Conservation (phyloP, 1,140 invertebrate species). For the Dinothrombium tinctorium region DNA sequence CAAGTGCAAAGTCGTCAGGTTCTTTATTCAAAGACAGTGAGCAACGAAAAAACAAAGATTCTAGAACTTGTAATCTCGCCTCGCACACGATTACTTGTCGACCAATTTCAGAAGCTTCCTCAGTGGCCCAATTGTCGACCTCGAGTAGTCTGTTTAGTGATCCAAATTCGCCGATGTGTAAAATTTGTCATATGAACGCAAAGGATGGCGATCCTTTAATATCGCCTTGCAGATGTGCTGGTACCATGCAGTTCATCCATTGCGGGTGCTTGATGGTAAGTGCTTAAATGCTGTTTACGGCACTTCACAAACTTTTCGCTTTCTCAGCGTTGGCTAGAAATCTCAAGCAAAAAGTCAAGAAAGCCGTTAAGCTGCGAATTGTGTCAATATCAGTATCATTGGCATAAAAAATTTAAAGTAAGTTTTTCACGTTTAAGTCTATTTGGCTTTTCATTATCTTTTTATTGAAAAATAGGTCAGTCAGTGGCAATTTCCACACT, state of each 20-base stretch:
- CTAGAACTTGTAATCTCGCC: too few species aligned
- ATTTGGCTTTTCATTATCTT: too few species aligned
- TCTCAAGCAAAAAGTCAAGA: constrained; percentile 23
- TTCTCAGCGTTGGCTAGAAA: constrained; percentile 24
- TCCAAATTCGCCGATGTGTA: constrained; percentile 23
- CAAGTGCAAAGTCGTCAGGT: not conserved
- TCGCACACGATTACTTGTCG: not conserved
- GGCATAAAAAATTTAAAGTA: too few species aligned
- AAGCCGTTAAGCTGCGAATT: constrained; percentile 29
- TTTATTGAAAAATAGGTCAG: too few species aligned
- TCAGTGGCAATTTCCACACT: too few species aligned
- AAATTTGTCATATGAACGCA: constrained; percentile 27
- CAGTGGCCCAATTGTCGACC: not conserved
- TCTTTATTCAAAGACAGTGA: too few species aligned
- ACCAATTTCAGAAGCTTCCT: not conserved
- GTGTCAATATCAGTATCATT: constrained; percentile 29
- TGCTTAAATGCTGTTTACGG: not conserved
- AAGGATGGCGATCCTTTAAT: constrained; percentile 26
- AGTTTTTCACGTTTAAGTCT: too few species aligned
- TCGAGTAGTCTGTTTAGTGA: constrained; percentile 12
- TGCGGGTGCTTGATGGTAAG: constrained; percentile 28
- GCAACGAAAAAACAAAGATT: too few species aligned
- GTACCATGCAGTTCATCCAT: constrained; percentile 29
- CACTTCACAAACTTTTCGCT: not conserved
- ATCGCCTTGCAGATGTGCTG: constrained; percentile 29